Conservation (phyloP, 37 sponge, comb jelly and placozoan genomes). For the Chondrilla cf. caribensis region DNA sequence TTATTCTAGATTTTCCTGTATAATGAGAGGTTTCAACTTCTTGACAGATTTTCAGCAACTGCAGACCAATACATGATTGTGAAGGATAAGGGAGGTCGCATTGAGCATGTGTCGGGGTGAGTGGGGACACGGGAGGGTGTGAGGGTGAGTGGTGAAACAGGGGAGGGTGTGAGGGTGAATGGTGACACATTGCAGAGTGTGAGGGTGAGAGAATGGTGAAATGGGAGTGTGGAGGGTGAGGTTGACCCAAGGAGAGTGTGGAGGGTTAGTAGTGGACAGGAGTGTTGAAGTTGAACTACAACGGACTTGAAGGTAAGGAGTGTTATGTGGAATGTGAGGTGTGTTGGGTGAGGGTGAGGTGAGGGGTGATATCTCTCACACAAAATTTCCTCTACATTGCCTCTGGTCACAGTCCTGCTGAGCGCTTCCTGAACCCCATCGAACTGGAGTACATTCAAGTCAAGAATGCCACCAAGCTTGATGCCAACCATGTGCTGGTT, state of each 20-base stretch:
- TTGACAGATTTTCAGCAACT: constrained; percentile 46
- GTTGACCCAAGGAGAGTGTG: too few species aligned
- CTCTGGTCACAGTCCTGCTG: constrained; percentile 55
- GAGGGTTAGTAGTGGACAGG: too few species aligned
- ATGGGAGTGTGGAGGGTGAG: too few species aligned
- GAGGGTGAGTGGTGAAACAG: too few species aligned
- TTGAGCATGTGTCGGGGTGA: constrained; percentile 67
- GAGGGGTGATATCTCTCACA: background rate
- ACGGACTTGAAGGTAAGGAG: too few species aligned
- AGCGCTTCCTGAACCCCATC: constrained; percentile 61
- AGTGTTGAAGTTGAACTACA: too few species aligned
- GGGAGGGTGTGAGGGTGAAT: too few species aligned
- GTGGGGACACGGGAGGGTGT: too few species aligned
- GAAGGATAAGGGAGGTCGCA: constrained; percentile 49
- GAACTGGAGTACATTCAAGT: constrained; percentile 45
- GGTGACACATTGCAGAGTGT: too few species aligned
- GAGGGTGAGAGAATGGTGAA: too few species aligned
- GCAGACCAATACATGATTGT: constrained; percentile 72
- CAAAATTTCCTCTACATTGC: too few species aligned
- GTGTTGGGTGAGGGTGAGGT: background rate
- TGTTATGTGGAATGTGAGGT: background rate
- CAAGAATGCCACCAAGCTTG: constrained; percentile 47
- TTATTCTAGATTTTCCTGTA: constrained; percentile 47
- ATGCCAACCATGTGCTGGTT: constrained; percentile 66
- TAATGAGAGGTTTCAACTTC: constrained; percentile 36